Evolutionary conservation across 1,140 invertebrate species (phyloP).

Genomic region (Halyomorpha halys): DNA sequence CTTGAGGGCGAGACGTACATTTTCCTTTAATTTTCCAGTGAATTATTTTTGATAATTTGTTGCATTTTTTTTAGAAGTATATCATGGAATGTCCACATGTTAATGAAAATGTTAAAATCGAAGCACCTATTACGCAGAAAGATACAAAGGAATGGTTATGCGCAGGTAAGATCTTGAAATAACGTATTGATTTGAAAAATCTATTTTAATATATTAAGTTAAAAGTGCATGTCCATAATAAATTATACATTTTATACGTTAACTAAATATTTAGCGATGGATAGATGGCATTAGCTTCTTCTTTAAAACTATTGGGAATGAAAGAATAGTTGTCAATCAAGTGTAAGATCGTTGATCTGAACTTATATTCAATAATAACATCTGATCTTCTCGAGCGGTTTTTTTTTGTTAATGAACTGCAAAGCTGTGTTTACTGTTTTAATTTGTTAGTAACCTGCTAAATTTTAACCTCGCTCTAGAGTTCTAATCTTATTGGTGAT

Average conservation of each 20-base stretch:
- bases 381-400: no score
- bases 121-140: slow-evolving; percentile 18
- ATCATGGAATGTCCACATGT: slow-evolving; percentile 32
- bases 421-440: slow-evolving; percentile 4
- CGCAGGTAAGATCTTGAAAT: slow-evolving; percentile 27
- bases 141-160: slow-evolving; percentile 29
- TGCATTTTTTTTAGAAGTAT: not conserved
- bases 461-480: slow-evolving; percentile 3
- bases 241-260: not conserved
- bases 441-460: slow-evolving; percentile 12
- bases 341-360: no score
- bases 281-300: not conserved
- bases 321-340: not conserved
- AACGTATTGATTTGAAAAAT: slow-evolving; percentile 23
- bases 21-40: not conserved
- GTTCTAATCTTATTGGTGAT: slow-evolving; percentile 8
- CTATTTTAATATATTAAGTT: slow-evolving; percentile 15
- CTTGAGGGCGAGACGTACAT: not conserved
- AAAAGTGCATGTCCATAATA: not conserved
- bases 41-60: not conserved
- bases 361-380: no score
- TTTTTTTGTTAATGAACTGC: slow-evolving; percentile 1
- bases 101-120: slow-evolving; percentile 29
- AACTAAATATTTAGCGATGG: no score
- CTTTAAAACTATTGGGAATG: not conserved